A percentile compares a stretch with the other conserved stretches of the same genome.
These are phyloP conservation scores for Listronotus bonariensis DNA, from an alignment of 1,140 invertebrate species.

Conservation along the genomic window DNA sequence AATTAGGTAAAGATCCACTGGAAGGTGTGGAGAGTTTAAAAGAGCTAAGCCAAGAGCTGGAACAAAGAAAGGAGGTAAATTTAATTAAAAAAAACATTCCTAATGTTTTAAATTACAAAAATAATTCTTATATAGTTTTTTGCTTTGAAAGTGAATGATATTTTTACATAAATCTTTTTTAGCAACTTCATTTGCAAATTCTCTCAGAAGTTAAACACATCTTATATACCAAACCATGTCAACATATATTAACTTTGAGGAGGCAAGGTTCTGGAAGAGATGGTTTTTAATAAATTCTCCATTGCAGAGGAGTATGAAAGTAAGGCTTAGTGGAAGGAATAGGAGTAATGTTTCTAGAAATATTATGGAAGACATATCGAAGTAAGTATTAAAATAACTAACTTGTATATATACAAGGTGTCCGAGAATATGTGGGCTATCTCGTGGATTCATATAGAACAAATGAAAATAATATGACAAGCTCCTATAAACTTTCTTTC, in stretches of 20 bases:
- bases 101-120: too few species aligned
- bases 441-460: too few species aligned
- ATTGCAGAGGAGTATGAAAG: slow-evolving; percentile 61
- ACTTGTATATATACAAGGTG: too few species aligned
- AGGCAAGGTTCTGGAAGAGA: slow-evolving; percentile 66
- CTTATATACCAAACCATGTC: slow-evolving; percentile 71
- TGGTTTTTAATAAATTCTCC: slow-evolving; percentile 53
- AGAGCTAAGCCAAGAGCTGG: slow-evolving; percentile 75
- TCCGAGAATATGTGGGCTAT: too few species aligned
- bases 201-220: slow-evolving; percentile 76
- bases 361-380: too few species aligned
- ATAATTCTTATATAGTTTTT: too few species aligned
- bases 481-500: too few species aligned
- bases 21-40: slow-evolving; percentile 80
- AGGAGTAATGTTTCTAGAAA: slow-evolving; percentile 57
- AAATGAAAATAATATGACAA: too few species aligned
- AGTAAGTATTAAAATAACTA: too few species aligned
- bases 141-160: too few species aligned
- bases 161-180: slow-evolving; percentile 31
- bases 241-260: slow-evolving; percentile 62
- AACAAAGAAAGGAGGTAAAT: slow-evolving; percentile 69
- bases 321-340: slow-evolving; percentile 59
- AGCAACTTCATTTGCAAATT: slow-evolving; percentile 71
- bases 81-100: too few species aligned
- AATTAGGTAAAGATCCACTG: slow-evolving; percentile 71